Evolutionary conservation across 2,888 invertebrate genomes (phyloP).

Genomic region (Tolmerus cingulatus): DNA sequence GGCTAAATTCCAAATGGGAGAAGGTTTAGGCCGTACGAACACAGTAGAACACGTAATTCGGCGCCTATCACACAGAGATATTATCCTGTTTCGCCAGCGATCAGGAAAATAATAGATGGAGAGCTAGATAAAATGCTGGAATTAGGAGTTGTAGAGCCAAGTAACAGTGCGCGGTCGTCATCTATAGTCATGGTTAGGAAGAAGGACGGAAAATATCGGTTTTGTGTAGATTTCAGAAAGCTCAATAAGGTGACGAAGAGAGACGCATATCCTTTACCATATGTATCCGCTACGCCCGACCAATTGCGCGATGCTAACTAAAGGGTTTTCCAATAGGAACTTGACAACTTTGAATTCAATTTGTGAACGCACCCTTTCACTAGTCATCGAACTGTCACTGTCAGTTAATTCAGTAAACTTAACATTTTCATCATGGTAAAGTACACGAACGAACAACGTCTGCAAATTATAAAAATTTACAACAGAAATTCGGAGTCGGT

Average conservation of each 20-base stretch:
- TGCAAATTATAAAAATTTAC: too few species aligned
- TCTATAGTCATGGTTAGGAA: background rate
- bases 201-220: background rate
- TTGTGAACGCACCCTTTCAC: too few species aligned
- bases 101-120: background rate
- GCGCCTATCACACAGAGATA: background rate
- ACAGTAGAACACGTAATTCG: background rate
- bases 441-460: too few species aligned
- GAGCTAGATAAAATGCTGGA: background rate
- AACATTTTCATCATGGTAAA: too few species aligned
- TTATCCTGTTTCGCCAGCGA: background rate
- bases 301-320: background rate
- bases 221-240: background rate
- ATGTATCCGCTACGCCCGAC: background rate
- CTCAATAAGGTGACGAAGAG: background rate
- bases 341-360: too few species aligned
- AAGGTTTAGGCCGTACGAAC: background rate
- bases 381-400: too few species aligned
- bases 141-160: background rate
- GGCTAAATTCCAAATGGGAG: background rate
- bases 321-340: too few species aligned
- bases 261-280: background rate
- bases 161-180: background rate
- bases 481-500: too few species aligned
- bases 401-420: too few species aligned